Conservation (phyloP, 1,140 invertebrate genomes). For the Dreissena rostriformis region DNA sequence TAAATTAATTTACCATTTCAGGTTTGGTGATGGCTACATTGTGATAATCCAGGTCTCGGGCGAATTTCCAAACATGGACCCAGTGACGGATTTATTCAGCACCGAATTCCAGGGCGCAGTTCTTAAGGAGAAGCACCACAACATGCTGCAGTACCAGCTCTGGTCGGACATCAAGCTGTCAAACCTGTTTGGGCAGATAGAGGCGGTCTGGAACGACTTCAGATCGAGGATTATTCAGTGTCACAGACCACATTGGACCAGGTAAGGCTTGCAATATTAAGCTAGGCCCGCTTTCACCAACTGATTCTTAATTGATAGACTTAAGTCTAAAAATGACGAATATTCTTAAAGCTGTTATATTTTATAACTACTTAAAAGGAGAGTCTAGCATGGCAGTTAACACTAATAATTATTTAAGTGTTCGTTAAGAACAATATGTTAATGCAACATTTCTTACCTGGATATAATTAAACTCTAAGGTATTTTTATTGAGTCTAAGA, state of each 20-base stretch:
- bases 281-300: too few relatives aligned
- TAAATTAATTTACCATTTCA: constrained; percentile 71
- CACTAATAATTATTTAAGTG: too few relatives aligned
- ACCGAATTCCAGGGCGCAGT: constrained; percentile 71
- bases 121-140: constrained; percentile 88
- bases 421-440: too few relatives aligned
- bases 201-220: constrained; percentile 71
- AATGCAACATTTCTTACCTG: too few relatives aligned
- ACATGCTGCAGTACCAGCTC: constrained; percentile 88
- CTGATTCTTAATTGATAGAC: too few relatives aligned
- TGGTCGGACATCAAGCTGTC: constrained; percentile 73
- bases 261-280: constrained; percentile 59
- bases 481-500: too few relatives aligned
- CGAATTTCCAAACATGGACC: constrained; percentile 66
- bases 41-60: constrained; percentile 83
- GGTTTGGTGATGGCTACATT: constrained; percentile 90
- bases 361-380: too few relatives aligned
- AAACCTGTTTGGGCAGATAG: constrained; percentile 80
- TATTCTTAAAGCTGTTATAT: too few relatives aligned
- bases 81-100: constrained; percentile 73
- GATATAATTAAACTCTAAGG: too few relatives aligned
- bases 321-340: too few relatives aligned
- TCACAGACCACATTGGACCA: constrained; percentile 84
- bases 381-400: too few relatives aligned
- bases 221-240: constrained; percentile 83